Percentiles rank a stretch among this genome's conserved stretches.
Evolutionary conservation across 2,797 vertebrate genomes (phyloP).

Genomic region (Centropyge bicolor): DNA sequence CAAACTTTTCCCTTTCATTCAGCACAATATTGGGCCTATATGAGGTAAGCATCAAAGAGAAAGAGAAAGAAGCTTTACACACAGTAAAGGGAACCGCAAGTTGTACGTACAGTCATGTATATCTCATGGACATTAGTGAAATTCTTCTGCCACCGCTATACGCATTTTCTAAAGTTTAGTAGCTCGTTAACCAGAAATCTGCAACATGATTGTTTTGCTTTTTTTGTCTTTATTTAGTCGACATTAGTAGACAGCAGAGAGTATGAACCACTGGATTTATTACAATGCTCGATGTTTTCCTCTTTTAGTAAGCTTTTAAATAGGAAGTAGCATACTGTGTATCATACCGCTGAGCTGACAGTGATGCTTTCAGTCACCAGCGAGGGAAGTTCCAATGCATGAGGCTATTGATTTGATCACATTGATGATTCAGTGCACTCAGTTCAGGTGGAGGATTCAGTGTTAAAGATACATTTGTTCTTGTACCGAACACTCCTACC

Average conservation of each 20-base stretch:
- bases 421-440: constrained; percentile 1
- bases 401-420: background rate
- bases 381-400: background rate
- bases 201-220: background rate
- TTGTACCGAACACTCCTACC: background rate
- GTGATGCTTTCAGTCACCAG: background rate
- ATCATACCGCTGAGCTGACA: background rate
- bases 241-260: background rate
- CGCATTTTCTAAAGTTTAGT: background rate
- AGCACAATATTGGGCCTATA: background rate
- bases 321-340: background rate
- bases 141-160: background rate
- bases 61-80: background rate
- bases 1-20: background rate
- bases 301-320: background rate
- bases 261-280: background rate
- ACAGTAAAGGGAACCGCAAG: background rate
- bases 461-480: constrained; percentile 11
- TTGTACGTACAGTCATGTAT: background rate
- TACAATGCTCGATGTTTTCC: background rate
- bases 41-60: background rate
- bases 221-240: background rate
- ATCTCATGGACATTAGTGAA: background rate
- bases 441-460: background rate
- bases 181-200: no score